Conservation (phyloP, 2,113 vertebrate species). For the Phalacrocorax pelagicus region DNA sequence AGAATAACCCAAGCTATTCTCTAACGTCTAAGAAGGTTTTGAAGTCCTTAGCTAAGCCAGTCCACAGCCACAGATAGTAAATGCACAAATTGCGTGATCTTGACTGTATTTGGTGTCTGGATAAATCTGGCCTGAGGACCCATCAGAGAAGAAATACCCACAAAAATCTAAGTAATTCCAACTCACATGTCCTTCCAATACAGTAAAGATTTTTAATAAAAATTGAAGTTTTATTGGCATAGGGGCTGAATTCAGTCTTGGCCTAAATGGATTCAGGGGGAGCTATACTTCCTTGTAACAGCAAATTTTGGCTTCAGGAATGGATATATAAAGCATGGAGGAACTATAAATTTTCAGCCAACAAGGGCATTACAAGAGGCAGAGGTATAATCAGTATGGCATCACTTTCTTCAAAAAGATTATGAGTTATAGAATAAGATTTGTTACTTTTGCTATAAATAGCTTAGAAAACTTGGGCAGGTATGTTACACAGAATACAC, state of each 20-base stretch:
- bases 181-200: not conserved
- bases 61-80: not conserved
- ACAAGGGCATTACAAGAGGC: not conserved
- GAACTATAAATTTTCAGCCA: not conserved
- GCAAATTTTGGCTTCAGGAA: not conserved
- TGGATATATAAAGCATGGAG: not conserved
- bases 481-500: not conserved
- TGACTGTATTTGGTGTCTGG: not conserved
- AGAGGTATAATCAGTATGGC: not conserved
- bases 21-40: not conserved
- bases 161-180: constrained; percentile 5
- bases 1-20: not conserved
- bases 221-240: constrained; percentile 39
- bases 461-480: not conserved
- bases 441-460: not conserved
- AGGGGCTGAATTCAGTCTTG: not conserved
- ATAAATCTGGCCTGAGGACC: not conserved
- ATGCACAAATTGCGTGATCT: not conserved
- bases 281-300: not conserved
- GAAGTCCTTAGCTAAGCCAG: not conserved
- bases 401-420: constrained; percentile 10
- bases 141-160: not conserved
- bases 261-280: not conserved
- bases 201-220: not conserved
- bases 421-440: not conserved